Evolutionary conservation across 2,888 invertebrate genomes (phyloP).

Genomic region (Criorhina ranunculi): DNA sequence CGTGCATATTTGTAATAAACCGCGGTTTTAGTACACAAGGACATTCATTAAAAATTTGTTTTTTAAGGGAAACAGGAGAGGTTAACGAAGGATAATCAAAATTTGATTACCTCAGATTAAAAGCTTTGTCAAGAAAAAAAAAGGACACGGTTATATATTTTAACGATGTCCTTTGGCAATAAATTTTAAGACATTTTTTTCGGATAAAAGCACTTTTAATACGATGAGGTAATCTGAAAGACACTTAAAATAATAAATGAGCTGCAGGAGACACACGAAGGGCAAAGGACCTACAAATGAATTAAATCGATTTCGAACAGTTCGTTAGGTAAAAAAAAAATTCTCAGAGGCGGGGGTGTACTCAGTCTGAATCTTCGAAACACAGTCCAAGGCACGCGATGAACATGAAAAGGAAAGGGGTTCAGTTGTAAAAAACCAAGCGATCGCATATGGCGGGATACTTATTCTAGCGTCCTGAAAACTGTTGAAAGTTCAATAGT

Average conservation of each 20-base stretch:
- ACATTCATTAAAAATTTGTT: constrained; percentile 20
- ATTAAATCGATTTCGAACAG: not conserved
- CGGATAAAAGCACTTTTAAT: constrained; percentile 2
- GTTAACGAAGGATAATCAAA: constrained; percentile 39
- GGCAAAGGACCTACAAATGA: not conserved
- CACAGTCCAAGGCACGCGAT: no score
- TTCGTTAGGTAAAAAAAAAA: no score
- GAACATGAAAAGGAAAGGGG: no score
- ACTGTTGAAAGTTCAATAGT: no score
- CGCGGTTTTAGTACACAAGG: not conserved
- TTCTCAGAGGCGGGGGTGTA: no score
- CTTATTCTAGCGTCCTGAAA: no score
- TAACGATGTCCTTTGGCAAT: constrained; percentile 5
- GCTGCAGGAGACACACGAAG: not conserved
- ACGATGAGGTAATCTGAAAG: not conserved
- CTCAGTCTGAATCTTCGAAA: no score
- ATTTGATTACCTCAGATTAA: constrained; percentile 18
- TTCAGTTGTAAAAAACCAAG: no score
- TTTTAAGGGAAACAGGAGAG: not conserved
- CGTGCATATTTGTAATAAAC: constrained; percentile 21
- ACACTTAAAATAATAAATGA: constrained; percentile 18
- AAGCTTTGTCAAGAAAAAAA: not conserved
- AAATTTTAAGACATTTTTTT: constrained; percentile 11
- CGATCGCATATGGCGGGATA: no score
- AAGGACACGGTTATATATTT: constrained; percentile 10